Evolutionary conservation across 2,113 vertebrate genomes (phyloP).

Genomic region (Gasterosteus aculeatus): DNA sequence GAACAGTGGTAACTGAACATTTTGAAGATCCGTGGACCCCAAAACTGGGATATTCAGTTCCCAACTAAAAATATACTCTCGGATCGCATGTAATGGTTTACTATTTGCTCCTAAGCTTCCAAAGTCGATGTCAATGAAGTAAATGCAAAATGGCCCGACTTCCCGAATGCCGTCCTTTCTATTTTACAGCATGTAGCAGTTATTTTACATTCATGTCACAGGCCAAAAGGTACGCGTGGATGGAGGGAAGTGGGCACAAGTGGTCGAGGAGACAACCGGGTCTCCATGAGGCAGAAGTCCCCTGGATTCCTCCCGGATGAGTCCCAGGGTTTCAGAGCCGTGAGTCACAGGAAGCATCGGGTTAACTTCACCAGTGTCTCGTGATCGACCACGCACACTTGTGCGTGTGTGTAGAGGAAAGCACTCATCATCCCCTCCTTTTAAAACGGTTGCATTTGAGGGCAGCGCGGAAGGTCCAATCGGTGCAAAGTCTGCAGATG

Average conservation of each 20-base stretch:
- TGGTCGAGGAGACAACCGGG: constrained; percentile 13
- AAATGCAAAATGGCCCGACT: no score
- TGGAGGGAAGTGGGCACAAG: no score
- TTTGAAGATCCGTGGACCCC: background rate
- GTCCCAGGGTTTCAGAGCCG: constrained; percentile 42
- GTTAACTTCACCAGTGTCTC: constrained; percentile 48
- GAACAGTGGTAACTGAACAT: background rate
- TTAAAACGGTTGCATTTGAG: no score
- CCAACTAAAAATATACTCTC: background rate
- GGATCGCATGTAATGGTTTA: background rate
- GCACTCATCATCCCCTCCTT: no score
- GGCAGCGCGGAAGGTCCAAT: no score
- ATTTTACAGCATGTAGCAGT: no score
- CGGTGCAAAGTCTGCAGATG: no score
- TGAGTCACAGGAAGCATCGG: constrained; percentile 79
- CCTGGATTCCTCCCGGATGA: constrained; percentile 74
- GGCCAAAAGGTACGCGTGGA: no score
- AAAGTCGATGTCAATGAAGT: background rate
- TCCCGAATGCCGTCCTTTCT: no score
- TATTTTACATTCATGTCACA: no score
- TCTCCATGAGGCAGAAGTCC: constrained; percentile 62
- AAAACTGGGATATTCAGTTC: background rate
- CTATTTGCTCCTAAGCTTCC: no score
- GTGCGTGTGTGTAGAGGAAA: no score
- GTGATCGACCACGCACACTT: constrained; percentile 28